Evolutionary conservation across 1,140 invertebrate genomes (phyloP), one percentile per base, ranked within the genome.

Genomic region (Neuroterus valhalla): DNA sequence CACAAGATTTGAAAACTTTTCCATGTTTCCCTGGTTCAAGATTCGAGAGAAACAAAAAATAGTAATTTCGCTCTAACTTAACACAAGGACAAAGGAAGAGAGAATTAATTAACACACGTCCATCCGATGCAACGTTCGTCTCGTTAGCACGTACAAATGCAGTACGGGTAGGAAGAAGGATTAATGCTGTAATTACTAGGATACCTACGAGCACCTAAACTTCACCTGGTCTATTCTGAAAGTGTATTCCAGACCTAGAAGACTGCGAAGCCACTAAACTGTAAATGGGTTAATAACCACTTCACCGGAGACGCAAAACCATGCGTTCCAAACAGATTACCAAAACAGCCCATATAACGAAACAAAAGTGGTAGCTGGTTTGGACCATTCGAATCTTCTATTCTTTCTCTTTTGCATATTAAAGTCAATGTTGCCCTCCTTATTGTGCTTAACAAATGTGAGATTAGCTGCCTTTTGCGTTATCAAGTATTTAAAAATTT

Each of bases 281-380:
- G 55, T 23, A 26, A 62, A 62, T 62, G 55, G 55, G 23, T 15
- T 62, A 62, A 62, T 62, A 62, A 62, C 55, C 55, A 62, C 55
- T 62, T 62, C n/a, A n/a, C 23, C 12, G 14, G 23, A 62, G 14
- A 14, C 31, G n/a, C 55, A 62, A 62, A 62, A 62, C 55, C 55
- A 26, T 62, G 23, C 55, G 23, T 55, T 62, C 21, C 55, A 38
- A 62, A 62, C 55, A 62, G 55, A 62, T 62, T 62, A 62, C 55
- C 55, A 26, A 62, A 62, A 62, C 26, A 62, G 31, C 26, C 21
- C 14, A n/a, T 26, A 23, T 38, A 38, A 62, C 55, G 21, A 62
- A 62, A 14, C 23, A 31, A 62, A 62, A 62, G 55, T 62, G 26
- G 1, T 62, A 31, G 15, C 3, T 15, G 23, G 55, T 38, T 38